Evolutionary conservation across 2,113 vertebrate genomes (phyloP).

Genomic region (Penelope pileata): DNA sequence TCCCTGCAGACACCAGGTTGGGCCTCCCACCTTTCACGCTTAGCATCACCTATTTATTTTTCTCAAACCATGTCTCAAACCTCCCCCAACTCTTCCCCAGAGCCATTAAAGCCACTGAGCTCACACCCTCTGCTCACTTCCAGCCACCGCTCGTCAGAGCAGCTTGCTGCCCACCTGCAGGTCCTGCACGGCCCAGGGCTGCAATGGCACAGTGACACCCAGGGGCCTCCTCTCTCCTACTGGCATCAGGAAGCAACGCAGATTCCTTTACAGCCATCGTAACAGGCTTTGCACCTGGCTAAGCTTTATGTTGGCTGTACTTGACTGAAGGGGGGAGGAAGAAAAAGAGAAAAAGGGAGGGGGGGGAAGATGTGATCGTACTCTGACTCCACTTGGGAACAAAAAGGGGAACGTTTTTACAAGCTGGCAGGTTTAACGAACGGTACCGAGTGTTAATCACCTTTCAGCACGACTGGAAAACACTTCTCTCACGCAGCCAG

Average conservation of each 20-base stretch:
- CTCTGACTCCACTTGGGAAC: not conserved
- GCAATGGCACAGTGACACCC: too few species aligned
- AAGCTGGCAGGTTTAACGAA: not conserved
- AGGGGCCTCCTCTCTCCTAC: not conserved
- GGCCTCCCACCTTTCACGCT: not conserved
- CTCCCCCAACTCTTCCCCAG: not conserved
- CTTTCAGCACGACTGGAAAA: not conserved
- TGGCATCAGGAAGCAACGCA: not conserved
- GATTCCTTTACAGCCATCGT: not conserved
- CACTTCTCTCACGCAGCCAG: not conserved
- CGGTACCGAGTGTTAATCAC: not conserved
- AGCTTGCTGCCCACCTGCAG: not conserved
- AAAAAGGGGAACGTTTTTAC: not conserved
- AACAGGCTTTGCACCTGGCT: not conserved
- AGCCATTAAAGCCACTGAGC: not conserved
- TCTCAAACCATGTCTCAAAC: not conserved
- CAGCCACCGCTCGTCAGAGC: not conserved
- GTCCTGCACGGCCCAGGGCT: too few species aligned
- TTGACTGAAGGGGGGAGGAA: not conserved
- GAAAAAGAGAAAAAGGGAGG: not conserved
- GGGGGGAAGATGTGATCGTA: not conserved
- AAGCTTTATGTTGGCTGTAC: not conserved
- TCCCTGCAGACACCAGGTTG: fast-evolving
- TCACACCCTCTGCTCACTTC: not conserved
- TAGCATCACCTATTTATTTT: not conserved